A percentile compares a stretch with the other conserved stretches of the same genome.
These are phyloP conservation scores for Quadroppia sp. DNA, from an alignment of 2,888 invertebrate genomes.

Conservation along the genomic window DNA sequence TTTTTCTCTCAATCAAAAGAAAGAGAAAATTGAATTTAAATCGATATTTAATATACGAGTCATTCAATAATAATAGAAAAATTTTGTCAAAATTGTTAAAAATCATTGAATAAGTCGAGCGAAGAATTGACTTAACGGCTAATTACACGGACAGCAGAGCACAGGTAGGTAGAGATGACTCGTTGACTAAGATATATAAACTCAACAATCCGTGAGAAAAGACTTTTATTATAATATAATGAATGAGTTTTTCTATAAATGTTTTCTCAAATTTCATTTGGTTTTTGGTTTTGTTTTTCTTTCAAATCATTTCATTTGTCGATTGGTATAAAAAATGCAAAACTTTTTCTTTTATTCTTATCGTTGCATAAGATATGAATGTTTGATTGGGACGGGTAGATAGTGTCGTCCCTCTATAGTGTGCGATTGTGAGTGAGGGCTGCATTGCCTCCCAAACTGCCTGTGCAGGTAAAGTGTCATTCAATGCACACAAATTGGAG, in stretches of 20 bases:
- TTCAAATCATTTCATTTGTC: neutral
- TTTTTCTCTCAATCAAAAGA: neutral
- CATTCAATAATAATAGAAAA: neutral
- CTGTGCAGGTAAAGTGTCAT: slow-evolving; percentile 14
- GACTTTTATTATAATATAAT: neutral
- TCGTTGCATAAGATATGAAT: neutral
- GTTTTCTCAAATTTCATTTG: neutral
- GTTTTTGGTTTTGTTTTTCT: neutral
- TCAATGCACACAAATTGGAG: neutral
- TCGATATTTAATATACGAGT: neutral
- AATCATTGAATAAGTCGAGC: neutral
- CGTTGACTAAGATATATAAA: neutral
- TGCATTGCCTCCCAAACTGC: neutral
- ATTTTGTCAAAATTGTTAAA: neutral
- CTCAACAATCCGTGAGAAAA: neutral
- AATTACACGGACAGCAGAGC: neutral
- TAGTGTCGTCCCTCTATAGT: neutral
- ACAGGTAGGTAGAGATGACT: neutral
- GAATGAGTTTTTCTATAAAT: slow-evolving; percentile 1
- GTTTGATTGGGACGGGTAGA: neutral
- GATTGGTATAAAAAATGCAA: neutral
- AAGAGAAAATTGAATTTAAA: neutral
- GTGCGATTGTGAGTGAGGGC: neutral
- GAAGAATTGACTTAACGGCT: neutral
- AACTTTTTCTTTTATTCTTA: too few relatives aligned